phyloP scores from a whole-genome alignment of 2,113 vertebrate genomes.

The Scatophagus argus region DNA sequence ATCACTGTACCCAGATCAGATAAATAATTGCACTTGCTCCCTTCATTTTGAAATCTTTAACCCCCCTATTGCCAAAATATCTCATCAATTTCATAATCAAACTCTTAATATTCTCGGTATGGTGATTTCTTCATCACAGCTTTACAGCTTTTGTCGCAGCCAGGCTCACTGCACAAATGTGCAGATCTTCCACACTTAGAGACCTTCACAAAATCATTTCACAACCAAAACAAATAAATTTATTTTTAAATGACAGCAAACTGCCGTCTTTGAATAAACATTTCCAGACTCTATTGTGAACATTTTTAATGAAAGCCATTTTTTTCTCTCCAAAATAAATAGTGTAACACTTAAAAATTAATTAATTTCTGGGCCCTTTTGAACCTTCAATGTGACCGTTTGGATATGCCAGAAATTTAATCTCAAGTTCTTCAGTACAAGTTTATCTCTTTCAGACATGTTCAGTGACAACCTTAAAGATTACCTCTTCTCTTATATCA shows the following conservation, averaged over 20 bases:
- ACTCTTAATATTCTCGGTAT: neutral
- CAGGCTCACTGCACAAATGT: neutral
- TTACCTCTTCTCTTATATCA: conserved; percentile 52
- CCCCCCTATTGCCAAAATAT: neutral
- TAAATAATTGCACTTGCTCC: too few species aligned
- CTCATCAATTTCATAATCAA: neutral
- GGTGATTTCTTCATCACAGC: neutral
- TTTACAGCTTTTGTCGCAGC: neutral
- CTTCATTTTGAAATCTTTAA: neutral
- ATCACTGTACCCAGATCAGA: neutral
- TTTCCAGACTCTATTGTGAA: neutral
- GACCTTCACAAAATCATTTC: conserved; percentile 1
- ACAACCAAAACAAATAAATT: neutral
- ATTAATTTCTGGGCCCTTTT: conserved; percentile 3
- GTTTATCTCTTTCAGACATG: conserved; percentile 23
- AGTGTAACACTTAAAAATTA: neutral
- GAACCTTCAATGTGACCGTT: conserved; percentile 8
- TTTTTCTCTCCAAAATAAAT: neutral
- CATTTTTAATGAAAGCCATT: neutral
- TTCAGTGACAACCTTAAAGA: conserved; percentile 31
- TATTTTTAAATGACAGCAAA: neutral
- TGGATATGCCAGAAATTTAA: conserved; percentile 4
- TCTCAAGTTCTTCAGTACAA: neutral
- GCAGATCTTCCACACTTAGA: neutral
- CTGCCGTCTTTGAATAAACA: neutral